Evolutionary conservation across 1,140 invertebrate genomes (phyloP).

Genomic region (Drosophila pseudoobscura): DNA sequence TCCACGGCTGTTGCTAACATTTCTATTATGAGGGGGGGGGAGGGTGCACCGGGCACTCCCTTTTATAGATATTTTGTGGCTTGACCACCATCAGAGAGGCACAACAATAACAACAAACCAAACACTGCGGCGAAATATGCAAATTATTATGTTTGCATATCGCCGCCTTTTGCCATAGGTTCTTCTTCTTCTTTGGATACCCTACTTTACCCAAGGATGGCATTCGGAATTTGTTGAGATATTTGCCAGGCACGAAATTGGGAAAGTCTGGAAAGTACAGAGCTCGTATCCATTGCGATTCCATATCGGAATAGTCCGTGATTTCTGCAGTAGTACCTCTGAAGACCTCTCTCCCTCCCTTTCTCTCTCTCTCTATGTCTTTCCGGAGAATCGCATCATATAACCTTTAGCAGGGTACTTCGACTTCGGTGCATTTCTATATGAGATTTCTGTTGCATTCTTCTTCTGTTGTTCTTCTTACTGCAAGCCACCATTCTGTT

Average conservation of each 20-base stretch:
- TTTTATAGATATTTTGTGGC: conserved; percentile 44
- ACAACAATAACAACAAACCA: conserved; percentile 7
- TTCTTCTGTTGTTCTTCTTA: not conserved
- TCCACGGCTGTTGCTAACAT: conserved; percentile 31
- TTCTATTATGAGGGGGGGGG: conserved; percentile 45
- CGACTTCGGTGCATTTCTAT: too few relatives aligned
- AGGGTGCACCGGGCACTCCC: conserved; percentile 36
- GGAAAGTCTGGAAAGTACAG: too few relatives aligned
- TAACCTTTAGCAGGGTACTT: too few relatives aligned
- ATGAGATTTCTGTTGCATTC: not conserved
- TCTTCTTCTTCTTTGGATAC: not conserved
- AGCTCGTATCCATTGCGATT: too few relatives aligned
- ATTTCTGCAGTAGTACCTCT: too few relatives aligned
- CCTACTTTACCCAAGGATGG: not conserved
- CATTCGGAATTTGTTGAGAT: too few relatives aligned
- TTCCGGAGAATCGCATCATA: too few relatives aligned
- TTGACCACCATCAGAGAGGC: conserved; percentile 50
- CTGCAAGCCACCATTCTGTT: conserved; percentile 20
- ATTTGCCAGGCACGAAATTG: too few relatives aligned
- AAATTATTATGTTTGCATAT: conserved; percentile 66
- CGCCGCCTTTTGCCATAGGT: conserved; percentile 12
- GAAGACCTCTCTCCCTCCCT: too few relatives aligned
- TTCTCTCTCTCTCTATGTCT: too few relatives aligned
- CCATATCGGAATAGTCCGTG: too few relatives aligned
- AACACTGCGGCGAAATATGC: conserved; percentile 57